Evolutionary conservation across 1,140 invertebrate genomes (phyloP).

Genomic region (Drosophila kikkawai): DNA sequence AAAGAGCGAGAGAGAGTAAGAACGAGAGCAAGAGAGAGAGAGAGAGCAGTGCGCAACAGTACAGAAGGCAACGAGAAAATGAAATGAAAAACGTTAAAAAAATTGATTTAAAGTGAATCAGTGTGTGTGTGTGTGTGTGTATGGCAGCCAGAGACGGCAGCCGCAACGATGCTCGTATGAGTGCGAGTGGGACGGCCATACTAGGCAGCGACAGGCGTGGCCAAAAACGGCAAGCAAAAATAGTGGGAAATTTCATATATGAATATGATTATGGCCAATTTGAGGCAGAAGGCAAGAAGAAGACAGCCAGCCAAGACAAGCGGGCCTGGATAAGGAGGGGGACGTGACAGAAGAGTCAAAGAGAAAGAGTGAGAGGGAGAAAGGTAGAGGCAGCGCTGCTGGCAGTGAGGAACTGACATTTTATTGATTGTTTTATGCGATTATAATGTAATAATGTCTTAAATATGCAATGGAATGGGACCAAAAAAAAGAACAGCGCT

Average conservation of each 20-base stretch:
- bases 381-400: constrained; percentile 33
- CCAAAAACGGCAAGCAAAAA: constrained; percentile 46
- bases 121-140: constrained; percentile 39
- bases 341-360: neutral
- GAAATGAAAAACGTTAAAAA: constrained; percentile 82
- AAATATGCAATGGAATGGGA: constrained; percentile 63
- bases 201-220: constrained; percentile 55
- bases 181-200: constrained; percentile 45
- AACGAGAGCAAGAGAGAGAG: constrained; percentile 19
- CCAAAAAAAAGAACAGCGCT: constrained; percentile 4
- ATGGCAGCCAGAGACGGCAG: constrained; percentile 1
- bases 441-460: constrained; percentile 84
- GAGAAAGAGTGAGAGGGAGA: neutral
- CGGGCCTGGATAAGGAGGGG: neutral
- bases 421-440: constrained; percentile 85
- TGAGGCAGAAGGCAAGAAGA: constrained; percentile 24
- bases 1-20: constrained; percentile 12
- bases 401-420: constrained; percentile 68
- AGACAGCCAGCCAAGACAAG: constrained; percentile 26
- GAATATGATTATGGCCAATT: constrained; percentile 68
- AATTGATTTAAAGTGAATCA: constrained; percentile 83
- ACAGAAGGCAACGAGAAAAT: constrained; percentile 61
- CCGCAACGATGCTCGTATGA: too few relatives aligned
- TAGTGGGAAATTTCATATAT: constrained; percentile 68
- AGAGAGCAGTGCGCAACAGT: constrained; percentile 61